Base-by-base conservation (phyloP, 1,140 invertebrate species). In the Drosophila simulans region DNA sequence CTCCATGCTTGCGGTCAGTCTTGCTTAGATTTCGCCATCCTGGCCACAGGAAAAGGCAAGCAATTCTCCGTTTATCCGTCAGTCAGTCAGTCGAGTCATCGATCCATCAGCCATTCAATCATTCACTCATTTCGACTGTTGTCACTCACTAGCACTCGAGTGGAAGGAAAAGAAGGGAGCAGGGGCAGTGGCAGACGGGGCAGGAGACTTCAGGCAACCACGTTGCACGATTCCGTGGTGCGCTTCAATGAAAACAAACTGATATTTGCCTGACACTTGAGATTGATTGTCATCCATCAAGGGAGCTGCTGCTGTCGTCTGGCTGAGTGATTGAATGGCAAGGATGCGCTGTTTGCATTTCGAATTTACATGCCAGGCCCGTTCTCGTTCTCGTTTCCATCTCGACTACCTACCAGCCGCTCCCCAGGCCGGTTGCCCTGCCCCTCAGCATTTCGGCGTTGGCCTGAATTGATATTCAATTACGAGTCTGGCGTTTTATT, bases 231-330 rank as follows among this genome's bases (percentile, higher is more conserved):
- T 71, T 68, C 77, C 83, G 75, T 86, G 73, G 71, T 80, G 75
- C 53, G 85, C 74, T 75, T 80, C 73, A 85, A 78, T 85, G 80
- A 84, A 89, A 91, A 86, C 82, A 89, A 91, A 85, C 90, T 91
- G 85, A 89, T 89, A 91, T 91, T 91, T 89, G 89, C 83, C 81
- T 85, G 89, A 91, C 89, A 91, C 90, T 91, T 91, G 81, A 91
- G 84, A 91, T 91, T 91, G 89, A 91, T 91, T 91, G 90, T 91
- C 89, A 91, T 91, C 88, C 89, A 91, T 91, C 89, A 91, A 76
- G 72, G 51, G 68, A 79, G 77, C 64, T 75, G 77, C 53, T 46
- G 39, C 45, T 81, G 78, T 65, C 72, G 49, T 49, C 48, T 42
- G 56, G 27, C 27, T 71, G 80, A 84, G 73, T 89, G 84, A 89